Base-by-base conservation (phyloP, 1,140 invertebrate genomes). In the Pseudomyrmex dendroicus region DNA sequence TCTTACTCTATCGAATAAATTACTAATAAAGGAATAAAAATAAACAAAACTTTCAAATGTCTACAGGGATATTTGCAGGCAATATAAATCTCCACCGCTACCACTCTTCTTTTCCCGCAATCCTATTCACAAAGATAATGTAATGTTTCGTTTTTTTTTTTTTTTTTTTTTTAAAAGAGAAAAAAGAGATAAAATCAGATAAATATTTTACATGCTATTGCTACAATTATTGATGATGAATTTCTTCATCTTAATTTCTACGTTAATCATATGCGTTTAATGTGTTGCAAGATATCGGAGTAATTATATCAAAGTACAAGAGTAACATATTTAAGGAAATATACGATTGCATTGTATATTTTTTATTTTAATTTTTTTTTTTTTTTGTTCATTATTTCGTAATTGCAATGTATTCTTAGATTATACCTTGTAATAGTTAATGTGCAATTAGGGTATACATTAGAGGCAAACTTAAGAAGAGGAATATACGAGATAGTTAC, bases 51-150 rank as follows among this genome's bases (percentile, higher is more conserved):
- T 85, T 22, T 86, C 83, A 88, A 90, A 88, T 73, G 83, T 86
- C 90, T 91, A 91, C 90, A 82, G 84, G 88, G 84, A 82, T 72
- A 87, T 84, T 89, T 84, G 86, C 90, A 91, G 89, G 90, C 89
- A 88, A 63, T 82, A 62, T 86, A 80, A 9, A 9, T 83, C 13
- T 78, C 20, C 66, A 59, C 20, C 54, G 20, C 63, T 68, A 56
- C 44, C 57, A 59, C 22, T 20, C 44, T 56, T 57, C 17, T 5
- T 78, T 46, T n/a, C 48, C 70, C 48, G 59, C 22, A 46, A 68
- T 77, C 22, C 62, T 67, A 44, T 52, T 35, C 57, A 3, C 54
- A 15, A 48, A 25, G 61, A 17, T 44, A 10, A 70, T 35, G 4
- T 44, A 2, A 57, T 12, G 46, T 10, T 15, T 25, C 5, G 59